Evolutionary conservation across 2,113 vertebrate species (phyloP), one percentile per base, ranked within the genome.

Genomic region (Brachyistius frenatus): DNA sequence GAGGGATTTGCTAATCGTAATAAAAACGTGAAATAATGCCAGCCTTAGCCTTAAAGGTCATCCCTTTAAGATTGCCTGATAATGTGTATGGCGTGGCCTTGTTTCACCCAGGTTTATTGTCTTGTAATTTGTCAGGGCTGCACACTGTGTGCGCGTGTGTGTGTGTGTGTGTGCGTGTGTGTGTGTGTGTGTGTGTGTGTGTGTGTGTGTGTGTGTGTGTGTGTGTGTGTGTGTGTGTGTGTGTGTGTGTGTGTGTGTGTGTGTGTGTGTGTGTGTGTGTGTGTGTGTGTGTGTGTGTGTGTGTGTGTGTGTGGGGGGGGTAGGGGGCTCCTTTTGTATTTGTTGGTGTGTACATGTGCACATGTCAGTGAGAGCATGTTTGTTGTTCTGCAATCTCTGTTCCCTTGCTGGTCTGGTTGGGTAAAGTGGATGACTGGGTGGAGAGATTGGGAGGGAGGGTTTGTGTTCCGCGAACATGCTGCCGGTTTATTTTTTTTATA

Each of bases 371-470:
- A 50, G 55, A 66, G 32, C 31, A 39, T 75, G 39, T 77, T 78
- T 73, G 75, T 53, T 84, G 76, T 58, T 68, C 33, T 53, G 47
- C 56, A 70, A 35, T 71, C 64, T 66, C 36, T 73, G 44, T 49
- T 83, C 73, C n/a, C 66, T 73, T 53, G 62, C 63, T 58, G 69
- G 57, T 57, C 11, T 39, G 44, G 31, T 32, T 56, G 46, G 66
- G 72, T 84, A 84, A 81, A 86, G 78, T 81, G 73, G 66, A 78
- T 77, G 76, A 73, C 74, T 70, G 74, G 58, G 80, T 56, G 77
- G 33, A 71, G 41, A 79, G 80, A 88, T 64, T 84, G 47, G 66
- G 50, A 57, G 36, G 60, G 35, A 72, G 62, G 9, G 56, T 44
- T 73, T 13, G 7, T 47, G 53, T 52, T 80, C 58, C 53, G 66